A percentile compares a stretch with the other conserved stretches of the same genome.
phyloP scores from a whole-genome alignment of 53 echinoderm and acorn worm genomes.

The Henricia sp. region DNA sequence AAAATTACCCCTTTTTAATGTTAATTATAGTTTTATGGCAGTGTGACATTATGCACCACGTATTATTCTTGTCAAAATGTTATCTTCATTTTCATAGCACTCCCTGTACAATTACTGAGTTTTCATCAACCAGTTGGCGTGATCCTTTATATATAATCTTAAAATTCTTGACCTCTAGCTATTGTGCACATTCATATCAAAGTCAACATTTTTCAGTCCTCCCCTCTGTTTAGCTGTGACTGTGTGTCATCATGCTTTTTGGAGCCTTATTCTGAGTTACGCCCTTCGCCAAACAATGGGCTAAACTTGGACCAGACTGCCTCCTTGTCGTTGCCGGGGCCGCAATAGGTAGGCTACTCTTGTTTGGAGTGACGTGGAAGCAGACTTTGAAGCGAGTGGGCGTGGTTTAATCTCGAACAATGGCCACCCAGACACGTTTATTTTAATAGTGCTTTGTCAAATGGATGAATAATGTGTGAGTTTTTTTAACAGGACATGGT shows the following conservation, averaged over 20 bases:
- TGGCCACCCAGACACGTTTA: not conserved
- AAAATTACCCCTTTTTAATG: no score
- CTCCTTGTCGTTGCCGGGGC: not conserved
- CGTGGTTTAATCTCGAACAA: not conserved
- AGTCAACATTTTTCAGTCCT: not conserved
- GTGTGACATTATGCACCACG: no score
- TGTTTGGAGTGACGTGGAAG: slow-evolving; percentile 10
- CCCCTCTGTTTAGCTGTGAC: no score
- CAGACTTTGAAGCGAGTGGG: slow-evolving; percentile 11
- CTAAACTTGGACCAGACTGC: not conserved
- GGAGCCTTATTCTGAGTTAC: not conserved
- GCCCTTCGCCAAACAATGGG: slow-evolving; percentile 16
- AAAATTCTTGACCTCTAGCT: not conserved
- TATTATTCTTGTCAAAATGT: no score
- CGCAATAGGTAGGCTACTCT: not conserved
- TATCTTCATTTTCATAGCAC: no score
- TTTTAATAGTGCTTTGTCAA: no score
- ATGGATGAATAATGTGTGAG: no score
- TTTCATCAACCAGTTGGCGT: no score
- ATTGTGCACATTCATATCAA: not conserved
- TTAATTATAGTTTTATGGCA: no score
- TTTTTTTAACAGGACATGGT: no score
- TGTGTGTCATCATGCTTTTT: not conserved
- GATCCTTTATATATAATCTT: not conserved
- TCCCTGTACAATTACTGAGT: no score